A percentile compares a stretch with the other conserved stretches of the same genome.
Evolutionary conservation across 2,113 vertebrate species (phyloP).

Genomic region (Ceyx margarethae): DNA sequence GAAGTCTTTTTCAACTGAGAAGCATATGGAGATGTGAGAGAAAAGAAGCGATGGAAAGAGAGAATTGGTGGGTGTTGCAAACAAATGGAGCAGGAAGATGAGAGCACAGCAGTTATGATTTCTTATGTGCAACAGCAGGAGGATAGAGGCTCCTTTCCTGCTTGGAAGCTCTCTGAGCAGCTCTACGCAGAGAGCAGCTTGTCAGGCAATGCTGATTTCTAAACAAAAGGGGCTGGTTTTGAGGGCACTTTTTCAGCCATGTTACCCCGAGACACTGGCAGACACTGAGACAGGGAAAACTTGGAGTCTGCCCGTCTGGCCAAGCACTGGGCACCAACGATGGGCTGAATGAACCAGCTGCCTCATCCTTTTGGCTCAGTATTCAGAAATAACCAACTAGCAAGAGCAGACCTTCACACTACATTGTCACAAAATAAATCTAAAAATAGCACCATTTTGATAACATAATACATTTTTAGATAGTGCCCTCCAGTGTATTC

Average conservation of each 20-base stretch:
- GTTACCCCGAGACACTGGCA: not conserved
- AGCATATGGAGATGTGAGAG: constrained; percentile 34
- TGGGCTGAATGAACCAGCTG: not conserved
- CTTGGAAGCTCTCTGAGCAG: not conserved
- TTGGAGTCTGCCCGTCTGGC: not conserved
- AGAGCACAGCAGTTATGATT: not conserved
- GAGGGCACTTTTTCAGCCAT: not conserved
- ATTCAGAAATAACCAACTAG: not conserved
- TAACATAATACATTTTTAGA: not conserved
- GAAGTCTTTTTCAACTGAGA: not conserved
- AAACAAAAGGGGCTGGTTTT: not conserved
- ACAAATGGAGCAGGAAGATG: not conserved
- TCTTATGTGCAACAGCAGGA: not conserved
- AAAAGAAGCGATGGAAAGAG: not conserved
- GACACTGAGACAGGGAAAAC: not conserved
- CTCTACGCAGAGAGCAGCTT: not conserved
- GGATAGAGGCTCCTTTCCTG: not conserved
- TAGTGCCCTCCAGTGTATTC: not conserved
- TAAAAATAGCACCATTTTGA: not conserved
- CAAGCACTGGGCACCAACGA: not conserved
- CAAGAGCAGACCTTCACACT: not conserved
- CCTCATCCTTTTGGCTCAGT: not conserved
- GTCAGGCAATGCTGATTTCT: not conserved
- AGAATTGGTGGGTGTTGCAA: not conserved
- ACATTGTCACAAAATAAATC: not conserved